Evolutionary conservation across 2,888 invertebrate species (phyloP), one percentile per base, ranked within the genome.

Genomic region (Ametastegia equiseti): DNA sequence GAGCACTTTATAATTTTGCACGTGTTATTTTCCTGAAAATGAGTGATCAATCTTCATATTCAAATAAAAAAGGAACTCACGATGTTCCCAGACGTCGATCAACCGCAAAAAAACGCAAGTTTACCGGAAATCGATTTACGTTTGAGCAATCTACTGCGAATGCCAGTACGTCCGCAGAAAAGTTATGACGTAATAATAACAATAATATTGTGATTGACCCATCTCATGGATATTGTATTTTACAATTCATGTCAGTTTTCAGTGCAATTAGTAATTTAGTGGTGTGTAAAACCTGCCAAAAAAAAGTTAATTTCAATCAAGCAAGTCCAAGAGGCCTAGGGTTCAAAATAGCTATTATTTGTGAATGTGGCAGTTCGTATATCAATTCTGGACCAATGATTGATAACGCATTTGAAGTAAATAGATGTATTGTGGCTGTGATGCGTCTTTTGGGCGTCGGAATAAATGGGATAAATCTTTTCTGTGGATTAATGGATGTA

Each of bases 371-470:
- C 65, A 36, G 30, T 50, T 33, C 78, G 7, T 23, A 42, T 81
- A 81, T 42, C 82, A 45, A 45, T 54, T 73, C n/a, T 60, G 79
- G 11, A 82, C 47, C 23, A 82, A 80, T 7, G 81, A 47, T 9
- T 65, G 65, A 39, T 54, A 54, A 54, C n/a, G 54, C 54, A n/a
- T 54, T 23, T 54, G 54, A 54, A 54, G 0, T 54, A 0, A 54
- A 54, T 77, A 67, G 86, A 57, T 73, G 85, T 81, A 82, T 86
- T 77, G 84, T 84, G 75, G 83, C 84, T 67, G 84, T 82, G n/a
- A 84, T 86, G 83, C 80, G 85, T 65, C 82, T 87, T 65, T 45
- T 87, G 27, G 85, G 85, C 54, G 80, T 85, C 80, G 84, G 80
- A 80, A 78, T 84, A 82, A 80, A 84, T 80, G 83, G 86, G 27